A percentile compares a stretch with the other conserved stretches of the same genome.
Conservation (phyloP, 64 coral and sea anemone species). For the Platygyra sinensis region DNA sequence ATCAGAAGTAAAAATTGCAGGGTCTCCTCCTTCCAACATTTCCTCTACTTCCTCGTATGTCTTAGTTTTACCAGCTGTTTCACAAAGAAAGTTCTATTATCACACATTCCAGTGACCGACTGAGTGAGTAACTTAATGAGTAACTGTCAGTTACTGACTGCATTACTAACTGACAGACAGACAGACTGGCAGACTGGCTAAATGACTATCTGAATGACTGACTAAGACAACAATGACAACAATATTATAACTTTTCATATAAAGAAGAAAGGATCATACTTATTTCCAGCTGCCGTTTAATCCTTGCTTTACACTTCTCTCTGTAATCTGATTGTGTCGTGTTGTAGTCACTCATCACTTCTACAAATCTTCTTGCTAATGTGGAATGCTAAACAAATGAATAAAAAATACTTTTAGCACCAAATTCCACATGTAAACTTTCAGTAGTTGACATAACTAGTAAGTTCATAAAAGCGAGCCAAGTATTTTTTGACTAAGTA, state of each 20-base stretch:
- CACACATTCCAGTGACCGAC: too few species aligned
- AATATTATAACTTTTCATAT: too few species aligned
- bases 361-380: constrained; percentile 90
- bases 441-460: too few species aligned
- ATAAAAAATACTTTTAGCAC: not conserved
- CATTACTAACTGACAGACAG: too few species aligned
- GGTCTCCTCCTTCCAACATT: constrained; percentile 94
- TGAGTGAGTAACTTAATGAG: too few species aligned
- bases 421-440: not conserved
- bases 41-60: constrained; percentile 98
- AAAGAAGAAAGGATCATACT: constrained; percentile 60
- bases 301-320: constrained; percentile 96
- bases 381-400: constrained; percentile 80
- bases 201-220: too few species aligned
- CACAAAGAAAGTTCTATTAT: not conserved
- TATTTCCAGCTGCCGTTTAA: constrained; percentile 98
- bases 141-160: too few species aligned
- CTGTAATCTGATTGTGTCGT: constrained; percentile 89
- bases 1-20: constrained; percentile 91
- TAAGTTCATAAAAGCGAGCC: too few species aligned
- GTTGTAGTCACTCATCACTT: constrained; percentile 99
- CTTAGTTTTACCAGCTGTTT: constrained; percentile 87
- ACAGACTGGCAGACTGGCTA: too few species aligned
- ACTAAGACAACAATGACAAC: too few species aligned
- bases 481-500: too few species aligned